Evolutionary conservation across 92 coral and sea anemone species (phyloP), one percentile per base, ranked within the genome.

Genomic region (Siderastrea siderea): DNA sequence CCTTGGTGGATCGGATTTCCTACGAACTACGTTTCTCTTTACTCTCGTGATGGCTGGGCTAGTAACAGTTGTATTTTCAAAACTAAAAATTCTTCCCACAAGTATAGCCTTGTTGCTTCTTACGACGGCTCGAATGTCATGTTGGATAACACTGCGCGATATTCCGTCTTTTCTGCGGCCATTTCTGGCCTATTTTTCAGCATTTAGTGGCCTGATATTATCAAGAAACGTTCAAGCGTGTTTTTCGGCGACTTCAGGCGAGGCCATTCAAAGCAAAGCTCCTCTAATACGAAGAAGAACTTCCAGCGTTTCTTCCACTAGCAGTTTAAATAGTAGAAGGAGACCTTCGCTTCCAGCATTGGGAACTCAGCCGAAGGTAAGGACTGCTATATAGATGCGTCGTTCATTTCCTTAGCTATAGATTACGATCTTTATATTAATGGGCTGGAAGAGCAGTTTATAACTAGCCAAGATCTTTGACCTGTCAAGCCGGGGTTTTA

Each of bases 261-360:
- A 98, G 86, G 60, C 73, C 50, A 95, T 98, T 74, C 98, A 98
- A 86, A 93, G 98, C 78, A 98, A 98, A 75, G 95, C 93, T 15
- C 98, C 98, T 12, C 75, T 95, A 68, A 91, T 95, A 13, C 92
- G 98, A 16, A 93, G 95, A 61, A 88, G 99, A 53, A 92, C 95
- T 38, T 93, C 97, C 13, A 92, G 95, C 59, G 94, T 95, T 50
- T 93, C 97, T 9, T 96, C 96, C 10, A 90, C 96, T 45, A 93
- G 96, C 75, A 95, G 96, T 83, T 92, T 92, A 78, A 92, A 92
- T 68, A 92, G 96, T 57, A 87, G 92, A 81, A 90, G 99, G 63
- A 87, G 99, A 54, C 96, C 99, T 38, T 98, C 99, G 17, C 89
- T 98, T 62, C 99, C 99, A 77, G 99, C 98, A 47, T 91, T 98